Evolutionary conservation across 2,888 invertebrate species (phyloP), one percentile per base, ranked within the genome.

Genomic region (Macrosiphum euphorbiae): DNA sequence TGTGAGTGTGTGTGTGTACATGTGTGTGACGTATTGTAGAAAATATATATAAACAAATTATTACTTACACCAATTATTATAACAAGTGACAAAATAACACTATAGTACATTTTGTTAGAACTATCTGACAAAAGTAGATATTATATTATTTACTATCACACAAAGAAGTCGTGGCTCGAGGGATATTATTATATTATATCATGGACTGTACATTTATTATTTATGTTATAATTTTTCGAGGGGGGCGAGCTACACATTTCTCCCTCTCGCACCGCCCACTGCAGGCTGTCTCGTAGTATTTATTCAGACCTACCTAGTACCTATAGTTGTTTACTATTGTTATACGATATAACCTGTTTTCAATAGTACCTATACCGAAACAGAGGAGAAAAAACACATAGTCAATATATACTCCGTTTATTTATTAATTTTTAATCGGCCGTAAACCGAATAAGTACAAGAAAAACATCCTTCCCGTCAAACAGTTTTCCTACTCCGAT

Each of bases 381-480:
- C 8, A 8, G 78, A 35, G 26, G 3, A 20, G 20, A 28, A 61
- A 35, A 78, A 78, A 78, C 35, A 35, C 35, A 35, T 8, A 28
- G 35, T 16, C 67, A 67, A 20, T 35, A n/a, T n/a, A 67, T 24
- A 67, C 16, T 0, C 78, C 35, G 35, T 41, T 78, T 78, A 78
- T 78, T 78, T 78, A 78, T 78, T 78, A 78, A 78, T 78, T 78
- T 78, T 78, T 78, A 78, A 78, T 78, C 78, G 78, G 78, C 78
- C 20, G 35, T 78, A 78, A 78, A 78, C 78, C 78, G 78, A 78
- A 78, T 78, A 35, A 35, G 35, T 2, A 78, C 35, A 11, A 78
- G 35, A 35, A 78, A 41, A 78, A 78, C 78, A 41, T 8, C 78
- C 16, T 8, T 35, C 78, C 78, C 35, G 35, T 78, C 78, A 78